Percentiles rank a stretch among this genome's conserved stretches.
phyloP scores from a whole-genome alignment of 2,113 vertebrate species.

The Amblyopsis rosae region DNA sequence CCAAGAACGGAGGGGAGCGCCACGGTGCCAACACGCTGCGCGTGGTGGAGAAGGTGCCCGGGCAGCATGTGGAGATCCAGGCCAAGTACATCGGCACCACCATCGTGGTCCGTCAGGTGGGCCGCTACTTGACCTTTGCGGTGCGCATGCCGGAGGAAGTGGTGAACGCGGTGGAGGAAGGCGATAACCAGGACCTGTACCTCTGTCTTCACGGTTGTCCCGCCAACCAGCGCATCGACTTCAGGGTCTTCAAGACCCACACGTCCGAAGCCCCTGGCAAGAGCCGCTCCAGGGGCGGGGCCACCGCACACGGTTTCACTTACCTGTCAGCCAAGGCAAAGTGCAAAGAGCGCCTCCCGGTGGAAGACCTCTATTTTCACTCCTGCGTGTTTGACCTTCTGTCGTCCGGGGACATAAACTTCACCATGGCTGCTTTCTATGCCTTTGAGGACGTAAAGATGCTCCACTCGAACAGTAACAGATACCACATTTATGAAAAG shows the following conservation, averaged over 20 bases:
- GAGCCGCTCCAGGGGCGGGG: conserved; percentile 44
- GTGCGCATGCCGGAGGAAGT: conserved; percentile 95
- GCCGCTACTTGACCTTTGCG: conserved; percentile 93
- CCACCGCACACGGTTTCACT: conserved; percentile 76
- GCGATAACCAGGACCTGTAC: conserved; percentile 91
- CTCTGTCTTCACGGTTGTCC: conserved; percentile 95
- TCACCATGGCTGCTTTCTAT: conserved; percentile 96
- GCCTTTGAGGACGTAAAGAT: conserved; percentile 94
- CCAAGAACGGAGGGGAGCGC: conserved; percentile 91
- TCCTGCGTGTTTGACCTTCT: conserved; percentile 97
- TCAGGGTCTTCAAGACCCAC: conserved; percentile 77
- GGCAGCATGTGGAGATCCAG: conserved; percentile 95
- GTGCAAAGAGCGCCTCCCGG: conserved; percentile 92
- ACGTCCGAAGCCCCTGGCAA: conserved; percentile 63
- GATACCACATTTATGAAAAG: conserved; percentile 88
- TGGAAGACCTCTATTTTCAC: conserved; percentile 97
- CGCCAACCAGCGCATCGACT: conserved; percentile 89
- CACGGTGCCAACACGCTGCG: conserved; percentile 89
- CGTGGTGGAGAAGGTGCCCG: conserved; percentile 90
- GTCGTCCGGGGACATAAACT: conserved; percentile 93
- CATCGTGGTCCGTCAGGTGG: conserved; percentile 93
- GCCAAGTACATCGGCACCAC: conserved; percentile 96
- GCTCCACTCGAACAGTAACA: conserved; percentile 93
- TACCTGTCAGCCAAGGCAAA: conserved; percentile 85
- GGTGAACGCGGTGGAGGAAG: conserved; percentile 89